Conservation (phyloP, 2,888 invertebrate genomes). For the Taenaris catops region DNA sequence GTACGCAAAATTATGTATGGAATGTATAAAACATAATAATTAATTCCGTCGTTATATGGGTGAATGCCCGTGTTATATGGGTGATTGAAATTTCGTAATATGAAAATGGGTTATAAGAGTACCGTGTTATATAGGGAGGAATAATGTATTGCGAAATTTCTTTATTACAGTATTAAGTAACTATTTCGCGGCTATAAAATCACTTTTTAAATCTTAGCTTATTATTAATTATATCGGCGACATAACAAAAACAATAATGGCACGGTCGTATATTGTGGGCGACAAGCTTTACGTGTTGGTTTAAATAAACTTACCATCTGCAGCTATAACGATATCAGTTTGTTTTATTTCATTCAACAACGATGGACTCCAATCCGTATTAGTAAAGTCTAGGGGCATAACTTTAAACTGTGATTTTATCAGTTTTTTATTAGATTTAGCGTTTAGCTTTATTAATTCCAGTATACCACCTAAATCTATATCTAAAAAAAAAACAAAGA, state of each 20-base stretch:
- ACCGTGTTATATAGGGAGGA: no score
- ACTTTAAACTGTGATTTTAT: constrained; percentile 81
- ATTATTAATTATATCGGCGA: no score
- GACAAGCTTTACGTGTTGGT: neutral
- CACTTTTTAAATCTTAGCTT: no score
- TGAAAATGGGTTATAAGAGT: no score
- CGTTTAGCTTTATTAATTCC: constrained; percentile 84
- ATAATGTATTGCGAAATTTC: no score
- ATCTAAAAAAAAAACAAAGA: constrained; percentile 68
- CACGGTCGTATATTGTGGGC: neutral
- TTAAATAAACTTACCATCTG: constrained; percentile 83
- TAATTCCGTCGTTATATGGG: no score
- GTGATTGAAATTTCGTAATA: no score
- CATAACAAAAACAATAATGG: neutral
- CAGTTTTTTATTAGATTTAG: constrained; percentile 81
- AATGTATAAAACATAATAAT: no score
- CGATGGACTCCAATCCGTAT: constrained; percentile 74
- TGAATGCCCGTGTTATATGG: no score
- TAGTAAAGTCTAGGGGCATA: constrained; percentile 85
- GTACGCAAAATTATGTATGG: no score
- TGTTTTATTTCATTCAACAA: constrained; percentile 77
- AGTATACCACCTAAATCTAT: constrained; percentile 88
- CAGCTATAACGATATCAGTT: constrained; percentile 86
- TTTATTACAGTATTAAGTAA: no score
- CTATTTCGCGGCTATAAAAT: neutral